phyloP scores from a whole-genome alignment of 1,140 invertebrate genomes.

The Drosophila setifemur region DNA sequence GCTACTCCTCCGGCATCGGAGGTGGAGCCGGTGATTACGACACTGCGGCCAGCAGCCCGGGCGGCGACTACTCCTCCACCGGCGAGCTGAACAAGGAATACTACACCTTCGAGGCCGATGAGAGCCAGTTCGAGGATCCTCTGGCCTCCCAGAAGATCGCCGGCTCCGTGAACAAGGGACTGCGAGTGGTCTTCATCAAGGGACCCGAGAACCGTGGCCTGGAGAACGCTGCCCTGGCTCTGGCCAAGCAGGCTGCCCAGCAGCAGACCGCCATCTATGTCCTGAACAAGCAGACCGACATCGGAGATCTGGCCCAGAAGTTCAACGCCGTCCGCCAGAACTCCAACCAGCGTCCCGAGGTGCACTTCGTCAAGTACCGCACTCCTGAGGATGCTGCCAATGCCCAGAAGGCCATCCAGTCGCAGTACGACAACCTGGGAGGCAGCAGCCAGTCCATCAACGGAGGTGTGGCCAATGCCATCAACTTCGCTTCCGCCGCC shows the following conservation, averaged over 20 bases:
- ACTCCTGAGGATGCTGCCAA: slow-evolving; percentile 73
- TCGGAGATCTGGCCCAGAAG: slow-evolving; percentile 55
- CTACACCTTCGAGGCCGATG: slow-evolving; percentile 68
- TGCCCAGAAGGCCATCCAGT: slow-evolving; percentile 68
- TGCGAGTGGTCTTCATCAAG: slow-evolving; percentile 80
- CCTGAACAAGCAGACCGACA: slow-evolving; percentile 64
- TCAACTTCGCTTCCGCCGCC: slow-evolving; percentile 71
- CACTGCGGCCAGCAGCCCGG: slow-evolving; percentile 31
- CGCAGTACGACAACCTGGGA: slow-evolving; percentile 72
- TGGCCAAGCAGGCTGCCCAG: slow-evolving; percentile 73
- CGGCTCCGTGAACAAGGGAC: slow-evolving; percentile 54
- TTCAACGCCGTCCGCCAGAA: slow-evolving; percentile 58
- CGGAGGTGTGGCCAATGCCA: slow-evolving; percentile 69
- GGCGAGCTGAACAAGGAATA: slow-evolving; percentile 72
- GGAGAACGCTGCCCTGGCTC: slow-evolving; percentile 69
- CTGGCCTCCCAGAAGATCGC: slow-evolving; percentile 47
- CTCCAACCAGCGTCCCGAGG: slow-evolving; percentile 62
- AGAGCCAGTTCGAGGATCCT: slow-evolving; percentile 63
- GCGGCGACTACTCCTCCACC: slow-evolving; percentile 29
- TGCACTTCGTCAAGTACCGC: slow-evolving; percentile 79
- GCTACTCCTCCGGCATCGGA: not conserved
- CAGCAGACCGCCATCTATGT: slow-evolving; percentile 73
- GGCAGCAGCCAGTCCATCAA: slow-evolving; percentile 53
- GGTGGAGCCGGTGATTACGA: slow-evolving; percentile 37
- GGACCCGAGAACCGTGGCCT: slow-evolving; percentile 73